A percentile compares a stretch with the other conserved stretches of the same genome.
Evolutionary conservation across 2,888 invertebrate genomes (phyloP).

Genomic region (Diarsia mendica): DNA sequence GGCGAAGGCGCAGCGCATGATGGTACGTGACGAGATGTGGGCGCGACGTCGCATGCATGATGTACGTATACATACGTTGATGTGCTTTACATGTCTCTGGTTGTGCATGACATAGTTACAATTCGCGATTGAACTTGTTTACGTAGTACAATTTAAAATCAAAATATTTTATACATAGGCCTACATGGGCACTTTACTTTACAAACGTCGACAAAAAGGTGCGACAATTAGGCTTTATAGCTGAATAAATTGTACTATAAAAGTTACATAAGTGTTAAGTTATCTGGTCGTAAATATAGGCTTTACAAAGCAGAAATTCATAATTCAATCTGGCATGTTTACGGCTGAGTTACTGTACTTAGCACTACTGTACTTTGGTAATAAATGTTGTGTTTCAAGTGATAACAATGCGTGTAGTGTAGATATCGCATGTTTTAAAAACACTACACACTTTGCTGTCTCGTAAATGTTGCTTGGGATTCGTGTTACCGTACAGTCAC

Average conservation of each 20-base stretch:
- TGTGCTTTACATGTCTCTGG: constrained; percentile 37
- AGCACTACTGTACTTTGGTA: constrained; percentile 5
- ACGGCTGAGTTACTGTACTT: too few species aligned
- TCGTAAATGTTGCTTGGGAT: neutral
- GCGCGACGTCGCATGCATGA: constrained; percentile 92
- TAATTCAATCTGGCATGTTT: neutral
- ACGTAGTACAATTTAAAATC: too few species aligned
- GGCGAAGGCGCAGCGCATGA: constrained; percentile 95
- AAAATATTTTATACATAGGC: too few species aligned
- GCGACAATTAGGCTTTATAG: too few species aligned
- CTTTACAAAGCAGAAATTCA: neutral
- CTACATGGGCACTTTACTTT: too few species aligned
- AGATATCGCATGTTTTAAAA: constrained; percentile 14
- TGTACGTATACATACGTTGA: constrained; percentile 71
- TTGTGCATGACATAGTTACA: neutral
- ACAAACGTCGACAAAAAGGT: too few species aligned
- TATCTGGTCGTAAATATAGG: neutral
- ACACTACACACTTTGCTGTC: neutral
- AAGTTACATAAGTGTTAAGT: neutral
- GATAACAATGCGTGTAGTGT: neutral
- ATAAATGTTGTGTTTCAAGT: neutral
- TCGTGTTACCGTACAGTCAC: neutral
- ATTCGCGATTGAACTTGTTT: neutral
- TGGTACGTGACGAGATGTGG: constrained; percentile 92
- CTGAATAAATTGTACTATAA: too few species aligned